These are phyloP conservation scores for Heliconius nattereri DNA, from an alignment of 1,140 invertebrate species.

Conservation along the genomic window DNA sequence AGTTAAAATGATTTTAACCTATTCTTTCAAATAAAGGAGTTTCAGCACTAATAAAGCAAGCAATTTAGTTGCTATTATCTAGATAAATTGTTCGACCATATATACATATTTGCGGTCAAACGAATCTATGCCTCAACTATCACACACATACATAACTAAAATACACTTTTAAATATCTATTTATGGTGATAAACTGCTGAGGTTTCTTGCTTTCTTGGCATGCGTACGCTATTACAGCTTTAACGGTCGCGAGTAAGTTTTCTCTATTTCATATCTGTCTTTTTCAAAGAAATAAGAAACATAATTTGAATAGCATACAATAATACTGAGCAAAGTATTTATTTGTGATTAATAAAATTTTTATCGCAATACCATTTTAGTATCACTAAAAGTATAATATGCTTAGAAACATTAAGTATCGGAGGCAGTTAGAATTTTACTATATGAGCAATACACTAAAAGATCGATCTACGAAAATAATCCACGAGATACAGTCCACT, in stretches of 20 bases:
- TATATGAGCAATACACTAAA: slow-evolving; percentile 34
- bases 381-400: slow-evolving; percentile 7
- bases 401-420: slow-evolving; percentile 9
- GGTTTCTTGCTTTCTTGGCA: slow-evolving; percentile 73
- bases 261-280: slow-evolving; percentile 8
- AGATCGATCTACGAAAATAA: slow-evolving; percentile 35
- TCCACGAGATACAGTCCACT: slow-evolving; percentile 64
- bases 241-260: slow-evolving; percentile 25
- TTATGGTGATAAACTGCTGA: slow-evolving; percentile 68
- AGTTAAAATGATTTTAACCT: background rate
- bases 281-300: slow-evolving; percentile 11
- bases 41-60: background rate
- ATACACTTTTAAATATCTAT: slow-evolving; percentile 73
- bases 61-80: slow-evolving; percentile 68
- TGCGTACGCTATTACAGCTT: slow-evolving; percentile 40
- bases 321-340: background rate
- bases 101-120: slow-evolving; percentile 72
- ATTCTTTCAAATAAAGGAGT: background rate
- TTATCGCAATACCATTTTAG: slow-evolving; percentile 3
- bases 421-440: slow-evolving; percentile 19
- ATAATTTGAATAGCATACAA: slow-evolving; percentile 7
- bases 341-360: slow-evolving; percentile 23
- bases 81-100: slow-evolving; percentile 64
- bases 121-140: slow-evolving; percentile 37
- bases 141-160: slow-evolving; percentile 60